These are phyloP conservation scores for Chamaetylas fuelleborni DNA, from an alignment of 2,113 vertebrate species.

Conservation along the genomic window DNA sequence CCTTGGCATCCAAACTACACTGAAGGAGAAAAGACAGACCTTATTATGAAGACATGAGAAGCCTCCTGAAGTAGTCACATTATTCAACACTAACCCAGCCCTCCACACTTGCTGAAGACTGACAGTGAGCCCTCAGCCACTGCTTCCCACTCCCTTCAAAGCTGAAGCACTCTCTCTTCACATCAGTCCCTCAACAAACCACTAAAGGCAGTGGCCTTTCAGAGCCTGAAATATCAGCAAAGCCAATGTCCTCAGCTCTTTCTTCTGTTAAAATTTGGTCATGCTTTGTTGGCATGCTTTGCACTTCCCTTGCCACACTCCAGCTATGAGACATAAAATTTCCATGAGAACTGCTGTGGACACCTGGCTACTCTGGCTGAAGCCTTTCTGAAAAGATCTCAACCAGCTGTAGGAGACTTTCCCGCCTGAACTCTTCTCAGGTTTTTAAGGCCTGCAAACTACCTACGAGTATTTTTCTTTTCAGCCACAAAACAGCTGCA, in stretches of 20 bases:
- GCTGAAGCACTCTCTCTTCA: neutral
- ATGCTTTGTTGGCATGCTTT: neutral
- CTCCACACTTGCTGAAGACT: neutral
- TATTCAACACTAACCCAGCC: fast-evolving
- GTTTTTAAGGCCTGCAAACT: neutral
- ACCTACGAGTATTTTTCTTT: neutral
- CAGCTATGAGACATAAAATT: neutral
- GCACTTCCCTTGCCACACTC: neutral
- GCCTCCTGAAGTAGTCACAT: neutral
- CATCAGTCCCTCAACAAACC: neutral
- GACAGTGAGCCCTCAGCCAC: neutral
- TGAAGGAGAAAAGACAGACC: neutral
- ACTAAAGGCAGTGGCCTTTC: too few relatives aligned
- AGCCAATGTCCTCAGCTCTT: neutral
- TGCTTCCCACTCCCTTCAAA: neutral
- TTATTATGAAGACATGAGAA: neutral
- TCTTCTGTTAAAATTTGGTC: neutral
- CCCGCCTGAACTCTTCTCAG: neutral
- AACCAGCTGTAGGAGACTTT: neutral
- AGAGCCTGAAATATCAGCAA: neutral
- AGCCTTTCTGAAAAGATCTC: neutral
- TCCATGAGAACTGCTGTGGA: neutral
- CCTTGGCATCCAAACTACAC: neutral
- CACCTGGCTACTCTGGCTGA: neutral
- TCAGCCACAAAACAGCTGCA: neutral